Evolutionary conservation across 2,113 vertebrate genomes (phyloP).

Genomic region (Percopsis transmontana): DNA sequence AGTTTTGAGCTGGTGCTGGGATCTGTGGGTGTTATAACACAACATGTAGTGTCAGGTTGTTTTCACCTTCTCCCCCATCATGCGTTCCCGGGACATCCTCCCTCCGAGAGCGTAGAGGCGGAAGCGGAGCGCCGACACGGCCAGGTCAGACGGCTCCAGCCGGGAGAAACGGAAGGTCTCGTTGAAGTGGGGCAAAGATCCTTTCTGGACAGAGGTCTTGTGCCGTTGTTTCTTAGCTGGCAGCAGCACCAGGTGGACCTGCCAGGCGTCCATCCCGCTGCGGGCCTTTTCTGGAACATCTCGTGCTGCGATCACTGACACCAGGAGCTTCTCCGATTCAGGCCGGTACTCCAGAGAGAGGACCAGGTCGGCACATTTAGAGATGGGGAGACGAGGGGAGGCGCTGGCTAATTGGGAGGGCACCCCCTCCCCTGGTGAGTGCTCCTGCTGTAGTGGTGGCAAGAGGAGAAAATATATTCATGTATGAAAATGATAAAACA

Average conservation of each 20-base stretch:
- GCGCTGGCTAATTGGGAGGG: conserved; percentile 41
- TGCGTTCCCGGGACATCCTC: conserved; percentile 84
- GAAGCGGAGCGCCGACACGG: conserved; percentile 83
- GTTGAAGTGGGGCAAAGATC: conserved; percentile 83
- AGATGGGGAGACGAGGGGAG: conserved; percentile 77
- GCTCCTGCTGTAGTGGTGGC: conserved; percentile 72
- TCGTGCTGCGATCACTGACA: conserved; percentile 82
- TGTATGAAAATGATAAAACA: background rate
- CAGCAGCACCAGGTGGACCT: conserved; percentile 89
- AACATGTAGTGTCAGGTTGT: conserved; percentile 73
- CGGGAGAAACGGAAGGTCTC: conserved; percentile 88
- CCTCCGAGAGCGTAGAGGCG: conserved; percentile 89
- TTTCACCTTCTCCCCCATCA: conserved; percentile 94
- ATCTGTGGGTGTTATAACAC: too few relatives aligned
- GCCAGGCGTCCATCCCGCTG: conserved; percentile 89
- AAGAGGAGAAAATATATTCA: background rate
- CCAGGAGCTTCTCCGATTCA: conserved; percentile 82
- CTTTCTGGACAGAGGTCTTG: conserved; percentile 85
- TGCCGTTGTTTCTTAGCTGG: conserved; percentile 91
- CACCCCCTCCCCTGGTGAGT: conserved; percentile 18
- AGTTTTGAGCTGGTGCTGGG: too few relatives aligned
- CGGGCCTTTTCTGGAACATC: conserved; percentile 90
- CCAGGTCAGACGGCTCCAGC: conserved; percentile 82
- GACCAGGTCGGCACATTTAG: conserved; percentile 88
- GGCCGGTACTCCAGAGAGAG: conserved; percentile 83